Conservation (phyloP, 2,797 vertebrate genomes). For the Mastacembelus armatus region DNA sequence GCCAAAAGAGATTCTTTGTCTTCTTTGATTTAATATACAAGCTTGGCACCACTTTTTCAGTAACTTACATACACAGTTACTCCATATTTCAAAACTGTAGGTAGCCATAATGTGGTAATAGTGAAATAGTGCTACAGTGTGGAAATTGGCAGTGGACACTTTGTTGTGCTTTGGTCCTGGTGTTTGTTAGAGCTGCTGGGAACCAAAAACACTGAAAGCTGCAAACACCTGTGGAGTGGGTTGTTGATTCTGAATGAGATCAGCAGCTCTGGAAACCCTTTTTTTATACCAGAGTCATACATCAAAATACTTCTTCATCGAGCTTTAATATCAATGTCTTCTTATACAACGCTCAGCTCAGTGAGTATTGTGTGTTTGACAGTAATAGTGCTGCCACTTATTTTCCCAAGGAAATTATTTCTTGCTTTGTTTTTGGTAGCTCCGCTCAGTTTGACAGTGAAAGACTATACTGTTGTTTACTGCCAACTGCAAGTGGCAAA, state of each 20-base stretch:
- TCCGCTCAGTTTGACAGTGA: background rate
- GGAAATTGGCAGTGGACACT: background rate
- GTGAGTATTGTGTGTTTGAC: constrained; percentile 6
- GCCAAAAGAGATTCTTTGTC: background rate
- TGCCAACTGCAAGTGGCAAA: background rate
- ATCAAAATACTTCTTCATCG: constrained; percentile 1
- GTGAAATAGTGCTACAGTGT: constrained; percentile 1
- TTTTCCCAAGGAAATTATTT: constrained; percentile 3
- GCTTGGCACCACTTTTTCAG: background rate
- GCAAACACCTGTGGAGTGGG: constrained; percentile 17
- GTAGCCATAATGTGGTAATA: background rate
- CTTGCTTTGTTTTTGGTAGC: background rate
- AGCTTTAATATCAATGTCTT: background rate
- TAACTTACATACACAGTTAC: too few relatives aligned
- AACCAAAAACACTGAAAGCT: constrained; percentile 6
- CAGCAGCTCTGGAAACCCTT: background rate
- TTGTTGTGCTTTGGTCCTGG: background rate
- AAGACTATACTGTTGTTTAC: background rate
- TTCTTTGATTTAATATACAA: constrained; percentile 15
- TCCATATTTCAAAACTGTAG: constrained; percentile 1
- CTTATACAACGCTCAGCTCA: constrained; percentile 1
- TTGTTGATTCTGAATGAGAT: constrained; percentile 27
- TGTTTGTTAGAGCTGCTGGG: background rate
- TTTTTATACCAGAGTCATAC: constrained; percentile 14
- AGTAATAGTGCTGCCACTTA: background rate